Evolutionary conservation across 37 sponge, comb jelly and placozoan species (phyloP).

Genomic region (Cliona cf. orientalis): DNA sequence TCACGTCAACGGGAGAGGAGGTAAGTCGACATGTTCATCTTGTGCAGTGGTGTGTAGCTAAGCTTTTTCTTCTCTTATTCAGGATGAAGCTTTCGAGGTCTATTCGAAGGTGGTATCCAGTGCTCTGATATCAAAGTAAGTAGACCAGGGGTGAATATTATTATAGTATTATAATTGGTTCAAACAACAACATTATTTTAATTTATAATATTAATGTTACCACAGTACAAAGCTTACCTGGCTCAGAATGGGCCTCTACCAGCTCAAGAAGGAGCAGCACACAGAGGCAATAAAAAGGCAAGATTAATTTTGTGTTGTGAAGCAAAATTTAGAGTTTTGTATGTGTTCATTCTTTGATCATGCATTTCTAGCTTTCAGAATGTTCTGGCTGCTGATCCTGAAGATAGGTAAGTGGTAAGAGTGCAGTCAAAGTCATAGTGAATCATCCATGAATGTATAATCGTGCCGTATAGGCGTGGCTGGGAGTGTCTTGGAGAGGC

Average conservation of each 20-base stretch:
- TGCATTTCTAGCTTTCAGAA: conserved; percentile 50
- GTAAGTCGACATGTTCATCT: conserved; percentile 6
- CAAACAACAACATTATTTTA: background rate
- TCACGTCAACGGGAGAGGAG: conserved; percentile 40
- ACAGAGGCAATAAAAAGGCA: conserved; percentile 76
- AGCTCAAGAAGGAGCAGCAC: conserved; percentile 36
- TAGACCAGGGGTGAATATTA: background rate
- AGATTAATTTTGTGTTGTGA: background rate
- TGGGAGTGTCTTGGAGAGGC: conserved; percentile 93
- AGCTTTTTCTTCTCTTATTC: background rate
- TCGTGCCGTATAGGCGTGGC: conserved; percentile 21
- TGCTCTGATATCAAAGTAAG: background rate
- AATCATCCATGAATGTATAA: background rate
- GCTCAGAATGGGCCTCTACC: conserved; percentile 79
- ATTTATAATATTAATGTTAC: background rate
- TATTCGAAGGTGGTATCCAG: conserved; percentile 4
- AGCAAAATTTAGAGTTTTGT: background rate
- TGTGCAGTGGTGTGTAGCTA: background rate
- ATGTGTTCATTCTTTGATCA: background rate
- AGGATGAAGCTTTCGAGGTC: conserved; percentile 17
- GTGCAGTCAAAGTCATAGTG: background rate
- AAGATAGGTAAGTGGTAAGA: conserved; percentile 38
- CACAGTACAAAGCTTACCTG: conserved; percentile 68
- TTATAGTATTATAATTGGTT: background rate
- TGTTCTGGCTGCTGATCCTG: conserved; percentile 13